Evolutionary conservation across 2,113 vertebrate species (phyloP).

Genomic region (Calonectris borealis): DNA sequence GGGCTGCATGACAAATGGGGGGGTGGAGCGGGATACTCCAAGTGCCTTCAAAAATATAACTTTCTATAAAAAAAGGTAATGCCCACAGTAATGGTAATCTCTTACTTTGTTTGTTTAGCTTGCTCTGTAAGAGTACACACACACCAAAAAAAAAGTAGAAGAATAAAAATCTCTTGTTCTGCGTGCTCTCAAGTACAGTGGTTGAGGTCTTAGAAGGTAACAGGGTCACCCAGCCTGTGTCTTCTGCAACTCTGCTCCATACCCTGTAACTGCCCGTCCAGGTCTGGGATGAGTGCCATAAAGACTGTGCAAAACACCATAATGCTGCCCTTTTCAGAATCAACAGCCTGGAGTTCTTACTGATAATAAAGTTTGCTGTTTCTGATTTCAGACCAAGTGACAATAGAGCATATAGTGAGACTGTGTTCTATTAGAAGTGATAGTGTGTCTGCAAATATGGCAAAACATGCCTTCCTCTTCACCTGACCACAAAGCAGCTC

Average conservation of each 20-base stretch:
- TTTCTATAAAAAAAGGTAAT: neutral
- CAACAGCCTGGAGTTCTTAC: neutral
- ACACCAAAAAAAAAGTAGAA: neutral
- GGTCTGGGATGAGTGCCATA: neutral
- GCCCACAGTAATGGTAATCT: neutral
- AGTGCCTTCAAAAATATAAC: neutral
- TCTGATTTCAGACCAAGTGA: neutral
- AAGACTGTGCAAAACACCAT: neutral
- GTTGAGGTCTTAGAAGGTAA: neutral
- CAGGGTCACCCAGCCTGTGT: neutral
- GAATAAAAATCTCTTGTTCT: neutral
- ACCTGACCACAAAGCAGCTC: neutral
- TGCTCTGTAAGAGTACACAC: neutral
- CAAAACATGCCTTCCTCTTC: neutral
- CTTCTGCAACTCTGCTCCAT: neutral
- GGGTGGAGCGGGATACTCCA: neutral
- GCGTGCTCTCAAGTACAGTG: neutral
- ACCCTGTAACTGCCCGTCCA: neutral
- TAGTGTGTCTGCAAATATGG: fast-evolving
- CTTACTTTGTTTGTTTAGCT: neutral
- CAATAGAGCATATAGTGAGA: neutral
- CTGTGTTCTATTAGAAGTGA: neutral
- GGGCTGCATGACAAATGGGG: neutral
- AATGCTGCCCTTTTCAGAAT: neutral
- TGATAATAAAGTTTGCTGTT: neutral